These are phyloP conservation scores for Cyanistes caeruleus DNA, from an alignment of 2,113 vertebrate species.

Conservation along the genomic window DNA sequence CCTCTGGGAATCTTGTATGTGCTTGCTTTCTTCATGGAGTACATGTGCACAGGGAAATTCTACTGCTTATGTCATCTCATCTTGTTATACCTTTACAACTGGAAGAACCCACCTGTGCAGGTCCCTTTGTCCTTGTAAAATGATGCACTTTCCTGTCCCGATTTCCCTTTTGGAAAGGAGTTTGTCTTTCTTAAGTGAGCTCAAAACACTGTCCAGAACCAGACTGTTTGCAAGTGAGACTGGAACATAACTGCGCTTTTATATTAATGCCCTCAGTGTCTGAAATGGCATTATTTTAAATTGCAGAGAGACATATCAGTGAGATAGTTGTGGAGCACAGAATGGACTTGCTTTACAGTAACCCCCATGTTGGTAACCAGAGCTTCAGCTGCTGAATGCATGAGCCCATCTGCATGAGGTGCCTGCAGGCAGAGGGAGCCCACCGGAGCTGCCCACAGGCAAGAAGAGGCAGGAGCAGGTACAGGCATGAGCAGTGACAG, in stretches of 20 bases:
- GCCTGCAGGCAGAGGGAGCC: not conserved
- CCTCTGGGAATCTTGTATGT: not conserved
- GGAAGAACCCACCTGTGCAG: not conserved
- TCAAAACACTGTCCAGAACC: not conserved
- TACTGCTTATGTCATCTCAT: not conserved
- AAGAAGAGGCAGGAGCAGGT: not conserved
- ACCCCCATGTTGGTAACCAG: not conserved
- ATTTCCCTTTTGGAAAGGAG: not conserved
- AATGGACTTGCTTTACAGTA: not conserved
- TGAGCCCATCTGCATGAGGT: accelerated
- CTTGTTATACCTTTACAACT: not conserved
- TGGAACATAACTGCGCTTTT: not conserved
- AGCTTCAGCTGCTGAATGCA: not conserved
- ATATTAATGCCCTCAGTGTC: not conserved
- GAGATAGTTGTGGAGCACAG: not conserved
- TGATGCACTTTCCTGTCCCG: accelerated
- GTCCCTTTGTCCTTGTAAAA: not conserved
- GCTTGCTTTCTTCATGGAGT: not conserved
- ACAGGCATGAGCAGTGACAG: accelerated
- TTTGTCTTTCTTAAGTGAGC: not conserved
- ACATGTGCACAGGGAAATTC: not conserved
- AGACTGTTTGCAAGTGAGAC: not conserved
- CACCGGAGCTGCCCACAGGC: accelerated
- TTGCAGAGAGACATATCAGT: not conserved
- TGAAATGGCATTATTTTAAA: not conserved